These are phyloP conservation scores for Drosophila kanekoi DNA, from an alignment of 2,888 invertebrate species.

Conservation along the genomic window DNA sequence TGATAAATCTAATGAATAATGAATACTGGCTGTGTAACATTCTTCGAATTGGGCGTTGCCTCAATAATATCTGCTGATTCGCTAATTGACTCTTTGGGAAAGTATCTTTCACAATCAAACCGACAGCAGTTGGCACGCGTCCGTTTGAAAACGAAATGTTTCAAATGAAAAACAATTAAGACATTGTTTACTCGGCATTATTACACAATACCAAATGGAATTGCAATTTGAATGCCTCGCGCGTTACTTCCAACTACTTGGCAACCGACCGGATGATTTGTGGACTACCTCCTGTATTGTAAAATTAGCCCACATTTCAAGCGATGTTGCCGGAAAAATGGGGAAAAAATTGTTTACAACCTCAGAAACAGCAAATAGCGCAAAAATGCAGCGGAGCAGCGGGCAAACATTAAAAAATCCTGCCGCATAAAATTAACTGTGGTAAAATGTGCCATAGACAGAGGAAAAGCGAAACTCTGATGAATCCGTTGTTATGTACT, in stretches of 20 bases:
- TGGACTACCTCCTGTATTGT: slow-evolving; percentile 38
- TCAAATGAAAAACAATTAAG: slow-evolving; percentile 64
- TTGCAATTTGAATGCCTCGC: slow-evolving; percentile 78
- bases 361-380: slow-evolving; percentile 20
- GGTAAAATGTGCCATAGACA: slow-evolving; percentile 23
- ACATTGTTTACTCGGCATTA: slow-evolving; percentile 45
- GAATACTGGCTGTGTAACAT: slow-evolving; percentile 39
- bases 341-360: slow-evolving; percentile 46
- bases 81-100: slow-evolving; percentile 41
- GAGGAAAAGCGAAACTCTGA: slow-evolving; percentile 34
- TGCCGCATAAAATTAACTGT: slow-evolving; percentile 66
- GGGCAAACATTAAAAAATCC: slow-evolving; percentile 38
- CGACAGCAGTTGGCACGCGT: slow-evolving; percentile 61
- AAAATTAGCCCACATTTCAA: slow-evolving; percentile 57
- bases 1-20: slow-evolving; percentile 64
- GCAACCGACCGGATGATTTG: slow-evolving; percentile 49
- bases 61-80: slow-evolving; percentile 7
- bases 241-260: slow-evolving; percentile 41
- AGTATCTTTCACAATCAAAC: slow-evolving; percentile 47
- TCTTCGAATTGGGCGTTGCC: slow-evolving; percentile 42
- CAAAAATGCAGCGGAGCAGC: slow-evolving; percentile 32
- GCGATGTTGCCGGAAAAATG: slow-evolving; percentile 42
- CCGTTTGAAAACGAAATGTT: slow-evolving; percentile 48
- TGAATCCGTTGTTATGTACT: slow-evolving; percentile 25
- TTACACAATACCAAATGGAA: slow-evolving; percentile 56